These are phyloP conservation scores for Carollia perspicillata DNA, from an alignment of 2,113 vertebrate genomes.

Conservation along the genomic window DNA sequence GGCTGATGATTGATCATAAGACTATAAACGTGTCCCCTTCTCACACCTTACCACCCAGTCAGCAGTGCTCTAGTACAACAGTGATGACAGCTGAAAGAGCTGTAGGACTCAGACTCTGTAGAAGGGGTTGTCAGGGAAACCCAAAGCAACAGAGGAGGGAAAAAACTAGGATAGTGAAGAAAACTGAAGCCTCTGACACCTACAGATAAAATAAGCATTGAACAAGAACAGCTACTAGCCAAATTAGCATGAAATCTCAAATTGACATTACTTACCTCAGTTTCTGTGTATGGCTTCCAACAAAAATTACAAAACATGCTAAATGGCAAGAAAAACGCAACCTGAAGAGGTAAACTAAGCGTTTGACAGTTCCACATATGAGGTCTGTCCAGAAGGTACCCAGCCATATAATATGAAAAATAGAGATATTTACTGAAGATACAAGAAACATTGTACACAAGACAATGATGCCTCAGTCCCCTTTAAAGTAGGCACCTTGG, in stretches of 20 bases:
- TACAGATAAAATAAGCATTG: neutral
- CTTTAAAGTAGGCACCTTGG: too few relatives aligned
- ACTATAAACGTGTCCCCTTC: neutral
- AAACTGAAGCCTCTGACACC: neutral
- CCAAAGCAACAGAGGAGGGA: neutral
- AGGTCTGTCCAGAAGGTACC: too few relatives aligned
- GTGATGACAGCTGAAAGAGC: neutral
- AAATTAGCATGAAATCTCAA: neutral
- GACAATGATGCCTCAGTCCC: too few relatives aligned
- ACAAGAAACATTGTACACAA: too few relatives aligned
- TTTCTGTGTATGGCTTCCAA: neutral
- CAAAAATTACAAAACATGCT: neutral
- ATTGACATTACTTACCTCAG: neutral
- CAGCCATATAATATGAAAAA: too few relatives aligned
- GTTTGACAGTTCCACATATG: neutral
- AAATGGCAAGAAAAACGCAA: neutral
- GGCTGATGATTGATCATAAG: neutral
- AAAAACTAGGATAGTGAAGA: neutral
- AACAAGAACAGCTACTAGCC: neutral
- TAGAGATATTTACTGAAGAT: too few relatives aligned
- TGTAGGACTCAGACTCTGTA: neutral
- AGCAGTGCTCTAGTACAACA: neutral
- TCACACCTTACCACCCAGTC: neutral
- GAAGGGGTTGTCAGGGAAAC: neutral
- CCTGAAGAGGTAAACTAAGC: neutral